Conservation (phyloP, 2,113 vertebrate genomes). For the Plecotus auritus region DNA sequence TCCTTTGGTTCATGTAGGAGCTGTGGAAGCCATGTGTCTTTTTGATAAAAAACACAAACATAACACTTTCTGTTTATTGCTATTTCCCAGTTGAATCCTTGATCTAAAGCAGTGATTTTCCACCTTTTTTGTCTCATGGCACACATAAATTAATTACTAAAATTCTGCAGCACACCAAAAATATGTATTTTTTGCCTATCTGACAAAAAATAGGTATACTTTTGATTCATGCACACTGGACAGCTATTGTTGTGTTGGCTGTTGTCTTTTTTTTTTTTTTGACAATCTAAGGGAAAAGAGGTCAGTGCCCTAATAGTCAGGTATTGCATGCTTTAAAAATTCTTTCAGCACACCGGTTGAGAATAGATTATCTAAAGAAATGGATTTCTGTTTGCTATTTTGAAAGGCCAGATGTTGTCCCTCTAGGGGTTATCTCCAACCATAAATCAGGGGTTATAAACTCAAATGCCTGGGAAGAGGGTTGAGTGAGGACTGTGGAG, state of each 20-base stretch:
- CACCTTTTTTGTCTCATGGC: background rate
- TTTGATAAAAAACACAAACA: background rate
- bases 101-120: background rate
- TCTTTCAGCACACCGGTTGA: background rate
- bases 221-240: background rate
- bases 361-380: background rate
- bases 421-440: background rate
- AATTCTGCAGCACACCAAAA: background rate
- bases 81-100: constrained; percentile 9
- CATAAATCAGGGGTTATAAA: background rate
- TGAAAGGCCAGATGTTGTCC: background rate
- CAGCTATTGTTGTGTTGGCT: background rate
- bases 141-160: background rate
- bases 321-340: background rate
- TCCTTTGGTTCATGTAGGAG: background rate
- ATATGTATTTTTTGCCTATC: background rate
- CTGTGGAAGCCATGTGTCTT: background rate
- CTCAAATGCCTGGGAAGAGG: background rate
- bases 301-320: background rate
- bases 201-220: background rate
- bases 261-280: background rate
- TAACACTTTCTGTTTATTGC: background rate
- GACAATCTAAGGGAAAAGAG: background rate
- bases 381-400: background rate
- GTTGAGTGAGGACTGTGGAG: background rate